Base-by-base conservation (phyloP, 2,888 invertebrate species). In the Achlya flavicornis region DNA sequence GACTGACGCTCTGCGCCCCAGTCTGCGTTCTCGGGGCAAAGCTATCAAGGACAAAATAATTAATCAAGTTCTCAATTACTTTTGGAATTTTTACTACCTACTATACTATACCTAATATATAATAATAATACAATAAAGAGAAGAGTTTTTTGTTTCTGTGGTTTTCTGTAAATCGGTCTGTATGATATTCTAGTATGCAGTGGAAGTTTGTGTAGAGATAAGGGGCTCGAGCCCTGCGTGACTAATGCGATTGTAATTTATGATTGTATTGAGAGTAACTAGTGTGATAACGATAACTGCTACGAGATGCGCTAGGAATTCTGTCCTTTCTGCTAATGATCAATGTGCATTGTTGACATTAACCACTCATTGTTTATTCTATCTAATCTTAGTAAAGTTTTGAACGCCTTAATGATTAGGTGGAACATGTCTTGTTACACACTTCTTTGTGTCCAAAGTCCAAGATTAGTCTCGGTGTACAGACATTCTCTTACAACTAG, bases 171-270 rank as follows among this genome's bases (percentile, higher is more conserved):
- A 38, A 4, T 14, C 48, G 7, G 62, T 61, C 43, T 35, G 64
- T 69, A 71, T 73, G 74, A 75, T 82, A 82, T 84, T 81, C 78
- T 77, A 67, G 78, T 79, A 76, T 73, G 74, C 70, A 75, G 77
- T 77, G 72, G 78, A 78, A 82, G 81, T 84, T 83, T 79, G 73
- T 71, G 70, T 70, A 72, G 66, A 79, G 88, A 90, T 89, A 89
- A 89, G 35, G 26, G 85, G 68, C 71, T 72, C 66, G 77, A 73
- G 78, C 78, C 77, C 79, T 84, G 78, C 77, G 79, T 90, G 90
- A 91, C 88, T 90, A 90, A 90, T 86, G 84, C 74, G 76, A 60
- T 71, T 79, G 84, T 77, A 88, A 89, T 90, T 87, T 89, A 77
- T 87, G 81, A 86, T 84, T 86, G 79, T 85, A 83, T 81, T 81